Conservation (phyloP, 2,113 vertebrate species). For the Leuciscus idus region DNA sequence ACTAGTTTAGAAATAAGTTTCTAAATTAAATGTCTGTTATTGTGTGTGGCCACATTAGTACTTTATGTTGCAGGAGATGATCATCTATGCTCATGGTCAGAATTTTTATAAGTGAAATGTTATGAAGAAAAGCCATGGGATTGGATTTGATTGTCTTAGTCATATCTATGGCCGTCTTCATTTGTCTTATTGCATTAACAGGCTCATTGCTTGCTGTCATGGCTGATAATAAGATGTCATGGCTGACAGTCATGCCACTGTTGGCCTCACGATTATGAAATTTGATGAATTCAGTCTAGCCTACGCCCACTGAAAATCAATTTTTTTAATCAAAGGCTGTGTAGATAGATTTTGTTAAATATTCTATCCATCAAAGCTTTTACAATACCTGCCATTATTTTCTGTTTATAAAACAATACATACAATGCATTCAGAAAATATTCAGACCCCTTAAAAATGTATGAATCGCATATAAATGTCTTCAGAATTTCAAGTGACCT, state of each 20-base stretch:
- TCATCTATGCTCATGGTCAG: not conserved
- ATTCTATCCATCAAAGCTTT: conserved; percentile 19
- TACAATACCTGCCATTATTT: conserved; percentile 15
- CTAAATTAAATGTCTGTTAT: not conserved
- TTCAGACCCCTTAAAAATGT: not conserved
- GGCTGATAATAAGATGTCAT: conserved; percentile 48
- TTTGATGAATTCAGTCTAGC: conserved; percentile 40
- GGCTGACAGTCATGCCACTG: conserved; percentile 34
- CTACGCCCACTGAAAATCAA: conserved; percentile 23
- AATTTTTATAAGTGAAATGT: conserved; percentile 14
- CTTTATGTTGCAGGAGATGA: not conserved
- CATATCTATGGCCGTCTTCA: conserved; percentile 48
- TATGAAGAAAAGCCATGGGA: conserved; percentile 30
- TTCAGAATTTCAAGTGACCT: not conserved
- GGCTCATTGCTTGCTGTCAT: conserved; percentile 37
- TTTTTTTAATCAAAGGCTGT: conserved; percentile 45
- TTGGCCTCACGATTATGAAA: conserved; percentile 36
- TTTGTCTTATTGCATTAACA: conserved; percentile 50
- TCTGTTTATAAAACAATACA: not conserved
- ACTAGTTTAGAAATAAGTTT: not conserved
- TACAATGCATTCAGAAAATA: not conserved
- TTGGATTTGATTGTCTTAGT: conserved; percentile 36
- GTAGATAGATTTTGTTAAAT: conserved; percentile 31
- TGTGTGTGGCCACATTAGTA: not conserved
- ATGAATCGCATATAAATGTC: not conserved